Percentiles rank a stretch among this genome's conserved stretches.
phyloP scores from a whole-genome alignment of 2,888 invertebrate genomes.

The Eupithecia subumbrata region DNA sequence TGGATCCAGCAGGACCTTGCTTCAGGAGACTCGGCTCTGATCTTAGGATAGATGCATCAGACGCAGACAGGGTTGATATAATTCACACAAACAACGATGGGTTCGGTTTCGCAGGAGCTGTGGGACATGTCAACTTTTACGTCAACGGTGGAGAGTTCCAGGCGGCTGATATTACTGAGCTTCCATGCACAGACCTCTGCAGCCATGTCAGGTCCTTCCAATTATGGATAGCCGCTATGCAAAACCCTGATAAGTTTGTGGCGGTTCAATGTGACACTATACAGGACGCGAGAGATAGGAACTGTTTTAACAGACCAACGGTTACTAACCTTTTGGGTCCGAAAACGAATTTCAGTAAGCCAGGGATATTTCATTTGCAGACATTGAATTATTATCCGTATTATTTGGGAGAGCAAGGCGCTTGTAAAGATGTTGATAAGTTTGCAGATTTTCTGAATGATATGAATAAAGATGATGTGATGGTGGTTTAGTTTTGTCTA shows the following conservation, averaged over 20 bases:
- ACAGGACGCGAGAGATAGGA: constrained; percentile 46
- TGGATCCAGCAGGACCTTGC: constrained; percentile 50
- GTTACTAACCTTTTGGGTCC: constrained; percentile 42
- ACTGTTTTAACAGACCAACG: constrained; percentile 48
- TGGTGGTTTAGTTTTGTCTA: constrained; percentile 22
- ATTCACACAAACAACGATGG: constrained; percentile 48
- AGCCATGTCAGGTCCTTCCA: constrained; percentile 43
- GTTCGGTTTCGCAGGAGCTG: constrained; percentile 45
- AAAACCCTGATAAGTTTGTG: constrained; percentile 46
- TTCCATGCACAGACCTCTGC: constrained; percentile 45
- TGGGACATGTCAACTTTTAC: constrained; percentile 51
- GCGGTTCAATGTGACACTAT: constrained; percentile 50
- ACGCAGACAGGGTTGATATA: constrained; percentile 48
- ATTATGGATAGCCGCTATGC: constrained; percentile 47
- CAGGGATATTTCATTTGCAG: constrained; percentile 55
- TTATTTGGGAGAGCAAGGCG: constrained; percentile 52
- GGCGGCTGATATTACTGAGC: constrained; percentile 30
- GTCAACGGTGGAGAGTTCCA: constrained; percentile 55
- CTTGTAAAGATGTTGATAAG: constrained; percentile 49
- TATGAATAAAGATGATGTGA: constrained; percentile 29
- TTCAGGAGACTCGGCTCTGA: constrained; percentile 46
- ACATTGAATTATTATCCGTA: constrained; percentile 52
- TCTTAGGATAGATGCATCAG: constrained; percentile 46
- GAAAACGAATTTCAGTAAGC: constrained; percentile 47
- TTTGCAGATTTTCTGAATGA: not conserved